A percentile compares a stretch with the other conserved stretches of the same genome.
Evolutionary conservation across 2,888 invertebrate genomes (phyloP).

Genomic region (Dolichopus griseipennis): DNA sequence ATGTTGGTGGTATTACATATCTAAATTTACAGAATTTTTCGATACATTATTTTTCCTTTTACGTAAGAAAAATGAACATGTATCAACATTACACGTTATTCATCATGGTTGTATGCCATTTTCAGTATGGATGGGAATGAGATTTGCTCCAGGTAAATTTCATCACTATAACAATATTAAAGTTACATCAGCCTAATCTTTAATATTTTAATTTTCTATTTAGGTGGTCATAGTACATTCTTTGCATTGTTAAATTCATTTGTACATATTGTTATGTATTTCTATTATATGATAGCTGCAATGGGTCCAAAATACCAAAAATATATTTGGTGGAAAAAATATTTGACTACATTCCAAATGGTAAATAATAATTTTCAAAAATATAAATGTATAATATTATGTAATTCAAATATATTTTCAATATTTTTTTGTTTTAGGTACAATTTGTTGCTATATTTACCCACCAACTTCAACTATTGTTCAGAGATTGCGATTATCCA

Average conservation of each 20-base stretch:
- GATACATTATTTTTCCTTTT: slow-evolving; percentile 95
- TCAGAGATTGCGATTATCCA: slow-evolving; percentile 87
- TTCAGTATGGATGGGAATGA: slow-evolving; percentile 91
- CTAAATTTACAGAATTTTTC: slow-evolving; percentile 93
- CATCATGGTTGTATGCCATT: slow-evolving; percentile 96
- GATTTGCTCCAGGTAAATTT: slow-evolving; percentile 77
- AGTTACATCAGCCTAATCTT: not conserved
- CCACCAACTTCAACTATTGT: slow-evolving; percentile 84
- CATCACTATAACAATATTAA: slow-evolving; percentile 7
- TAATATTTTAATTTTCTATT: slow-evolving; percentile 24
- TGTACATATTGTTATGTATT: slow-evolving; percentile 95
- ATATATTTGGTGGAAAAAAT: slow-evolving; percentile 97
- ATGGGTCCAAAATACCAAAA: slow-evolving; percentile 89
- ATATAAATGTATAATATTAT: slow-evolving; percentile 8
- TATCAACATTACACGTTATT: slow-evolving; percentile 88
- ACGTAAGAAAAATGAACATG: slow-evolving; percentile 88
- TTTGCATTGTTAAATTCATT: slow-evolving; percentile 89
- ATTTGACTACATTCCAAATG: slow-evolving; percentile 92
- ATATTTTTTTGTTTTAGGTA: slow-evolving; percentile 49
- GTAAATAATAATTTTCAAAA: slow-evolving; percentile 44
- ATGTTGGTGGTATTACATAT: slow-evolving; percentile 96
- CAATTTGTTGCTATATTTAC: slow-evolving; percentile 88
- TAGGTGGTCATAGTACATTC: slow-evolving; percentile 95
- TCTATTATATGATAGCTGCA: slow-evolving; percentile 91
- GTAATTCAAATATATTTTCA: slow-evolving; percentile 5